Percentiles rank a stretch among this genome's conserved stretches.
These are phyloP conservation scores for Smutsia gigantea DNA, from an alignment of 2,797 vertebrate genomes.

Conservation along the genomic window DNA sequence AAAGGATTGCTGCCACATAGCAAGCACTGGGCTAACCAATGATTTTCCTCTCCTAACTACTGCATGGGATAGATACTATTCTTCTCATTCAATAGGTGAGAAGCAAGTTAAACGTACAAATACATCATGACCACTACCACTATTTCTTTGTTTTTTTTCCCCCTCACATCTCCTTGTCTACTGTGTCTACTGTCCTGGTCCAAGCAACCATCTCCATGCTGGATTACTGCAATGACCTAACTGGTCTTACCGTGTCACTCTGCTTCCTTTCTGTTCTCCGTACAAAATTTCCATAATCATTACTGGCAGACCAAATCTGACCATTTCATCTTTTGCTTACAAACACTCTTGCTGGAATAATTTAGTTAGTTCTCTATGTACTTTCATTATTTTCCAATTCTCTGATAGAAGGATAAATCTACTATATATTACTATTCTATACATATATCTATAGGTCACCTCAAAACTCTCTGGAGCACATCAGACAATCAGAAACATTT, in stretches of 20 bases:
- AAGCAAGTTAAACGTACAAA: background rate
- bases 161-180: background rate
- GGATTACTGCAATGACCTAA: background rate
- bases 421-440: background rate
- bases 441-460: background rate
- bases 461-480: background rate
- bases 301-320: background rate
- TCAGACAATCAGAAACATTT: background rate
- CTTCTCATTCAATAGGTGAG: background rate
- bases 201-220: background rate
- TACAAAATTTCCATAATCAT: background rate
- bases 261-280: background rate
- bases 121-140: too few species aligned
- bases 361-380: background rate
- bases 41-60: background rate
- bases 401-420: background rate
- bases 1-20: background rate
- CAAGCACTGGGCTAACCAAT: background rate
- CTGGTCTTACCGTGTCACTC: background rate
- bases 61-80: background rate
- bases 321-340: background rate
- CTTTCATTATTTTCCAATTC: background rate
- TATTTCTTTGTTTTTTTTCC: background rate
- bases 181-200: background rate
- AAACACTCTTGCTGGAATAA: background rate